Base-by-base conservation (phyloP, 2,113 vertebrate species). In the Ctenodactylus gundi region DNA sequence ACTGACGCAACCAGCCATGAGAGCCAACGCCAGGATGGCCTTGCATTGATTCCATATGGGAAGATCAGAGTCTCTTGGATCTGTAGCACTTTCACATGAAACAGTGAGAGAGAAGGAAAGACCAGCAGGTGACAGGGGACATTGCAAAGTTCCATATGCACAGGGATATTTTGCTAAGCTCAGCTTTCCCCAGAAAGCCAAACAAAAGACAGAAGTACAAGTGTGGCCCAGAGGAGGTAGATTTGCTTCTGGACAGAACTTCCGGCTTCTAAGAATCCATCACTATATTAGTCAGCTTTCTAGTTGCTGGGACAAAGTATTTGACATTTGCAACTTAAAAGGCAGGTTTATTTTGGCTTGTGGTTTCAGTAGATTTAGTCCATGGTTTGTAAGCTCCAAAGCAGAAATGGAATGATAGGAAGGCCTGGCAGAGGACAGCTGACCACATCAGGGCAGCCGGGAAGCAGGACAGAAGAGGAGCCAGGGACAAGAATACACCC, bases 51-150 rank as follows among this genome's bases (percentile, higher is more conserved):
- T 53, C 84, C 36, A 1, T 0, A 3, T 1, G 25, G 64, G 20
- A 75, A 72, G 27, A 23, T 17, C 14, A 29, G 77, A 57, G 13
- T 46, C 73, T 55, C 41, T 46, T 51, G 20, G 15, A 0, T 72
- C 34, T 46, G 60, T 58, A 51, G 51, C 62, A 85, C n/a, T 62
- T 65, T 76, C 67, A 57, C 20, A 27, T 1, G 62, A 23, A 60
- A 18, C 4, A 27, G 0, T 23, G 68, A 67, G 34, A 89, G 67
- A 25, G 34, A 49, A 73, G 13, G 27, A 73, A 36, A 21, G 58
- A 9, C 12, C 15, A 49, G 2, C 0, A 23, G 0, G 4, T 41
- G 20, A 34, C 4, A 20, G 49, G 14, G 9, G 39, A n/a, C n/a
- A n/a, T n/a, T 25, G 20, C 13, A 41, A 70, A 7, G 76, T 55